Conservation (phyloP, 2,888 invertebrate species). For the Idaea biselata region DNA sequence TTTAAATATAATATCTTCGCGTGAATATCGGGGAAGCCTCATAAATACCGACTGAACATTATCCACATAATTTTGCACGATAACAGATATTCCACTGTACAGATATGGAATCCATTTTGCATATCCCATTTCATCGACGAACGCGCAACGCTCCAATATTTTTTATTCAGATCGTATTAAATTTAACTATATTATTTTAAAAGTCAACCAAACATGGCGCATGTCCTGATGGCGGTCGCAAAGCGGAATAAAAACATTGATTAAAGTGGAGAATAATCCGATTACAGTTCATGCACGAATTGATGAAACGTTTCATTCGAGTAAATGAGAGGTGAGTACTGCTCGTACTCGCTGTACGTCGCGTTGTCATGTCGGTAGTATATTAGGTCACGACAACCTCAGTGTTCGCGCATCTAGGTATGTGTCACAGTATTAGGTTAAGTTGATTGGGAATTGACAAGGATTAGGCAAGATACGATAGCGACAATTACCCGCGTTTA, state of each 20-base stretch:
- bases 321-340: slow-evolving; percentile 8
- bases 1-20: neutral
- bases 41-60: neutral
- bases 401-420: neutral
- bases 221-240: neutral
- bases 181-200: neutral
- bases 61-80: neutral
- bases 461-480: neutral
- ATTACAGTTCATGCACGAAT: slow-evolving; percentile 18
- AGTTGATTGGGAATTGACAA: neutral
- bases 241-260: slow-evolving; percentile 18
- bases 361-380: neutral
- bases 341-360: neutral
- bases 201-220: slow-evolving; percentile 7
- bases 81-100: neutral
- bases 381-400: neutral
- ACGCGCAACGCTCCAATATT: neutral
- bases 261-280: slow-evolving; percentile 16
- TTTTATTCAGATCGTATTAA: neutral
- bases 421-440: neutral
- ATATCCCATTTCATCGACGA: neutral
- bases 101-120: neutral
- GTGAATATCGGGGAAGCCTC: neutral
- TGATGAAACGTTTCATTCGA: slow-evolving; percentile 24
- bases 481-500: neutral